Percentiles rank a stretch among this genome's conserved stretches.
These are phyloP conservation scores for Diceros bicornis DNA, from an alignment of 2,797 vertebrate species.

Conservation along the genomic window DNA sequence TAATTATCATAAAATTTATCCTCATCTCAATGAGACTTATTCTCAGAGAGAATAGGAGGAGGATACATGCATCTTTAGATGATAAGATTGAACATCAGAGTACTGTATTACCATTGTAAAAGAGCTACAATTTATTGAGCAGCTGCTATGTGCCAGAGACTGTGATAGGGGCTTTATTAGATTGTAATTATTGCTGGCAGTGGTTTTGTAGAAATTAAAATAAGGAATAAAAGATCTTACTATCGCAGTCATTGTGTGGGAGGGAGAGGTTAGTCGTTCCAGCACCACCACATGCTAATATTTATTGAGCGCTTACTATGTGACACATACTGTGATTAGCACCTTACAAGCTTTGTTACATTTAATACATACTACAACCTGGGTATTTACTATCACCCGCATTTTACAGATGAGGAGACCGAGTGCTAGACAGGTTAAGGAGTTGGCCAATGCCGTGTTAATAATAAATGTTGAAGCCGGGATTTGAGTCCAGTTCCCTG, in stretches of 20 bases:
- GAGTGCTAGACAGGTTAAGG: not conserved
- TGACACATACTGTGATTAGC: not conserved
- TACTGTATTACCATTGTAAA: not conserved
- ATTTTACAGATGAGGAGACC: not conserved
- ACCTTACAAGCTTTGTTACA: not conserved
- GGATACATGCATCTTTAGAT: not conserved
- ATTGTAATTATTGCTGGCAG: not conserved
- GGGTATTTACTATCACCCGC: not conserved
- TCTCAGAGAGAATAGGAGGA: not conserved
- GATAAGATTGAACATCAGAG: not conserved
- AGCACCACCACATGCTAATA: not conserved
- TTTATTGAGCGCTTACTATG: not conserved
- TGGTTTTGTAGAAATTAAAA: conserved; percentile 48
- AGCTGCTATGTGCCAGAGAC: not conserved
- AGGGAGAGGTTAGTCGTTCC: not conserved
- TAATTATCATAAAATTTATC: not conserved
- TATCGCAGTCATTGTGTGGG: not conserved
- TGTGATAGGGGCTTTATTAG: not conserved
- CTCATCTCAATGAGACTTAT: not conserved
- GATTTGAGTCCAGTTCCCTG: not conserved
- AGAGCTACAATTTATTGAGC: not conserved
- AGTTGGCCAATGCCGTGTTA: not conserved
- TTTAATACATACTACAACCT: not conserved
- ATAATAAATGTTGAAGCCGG: not conserved
- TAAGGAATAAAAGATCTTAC: not conserved